Conservation (phyloP, 2,888 invertebrate species). For the Liodrosophila aerea region DNA sequence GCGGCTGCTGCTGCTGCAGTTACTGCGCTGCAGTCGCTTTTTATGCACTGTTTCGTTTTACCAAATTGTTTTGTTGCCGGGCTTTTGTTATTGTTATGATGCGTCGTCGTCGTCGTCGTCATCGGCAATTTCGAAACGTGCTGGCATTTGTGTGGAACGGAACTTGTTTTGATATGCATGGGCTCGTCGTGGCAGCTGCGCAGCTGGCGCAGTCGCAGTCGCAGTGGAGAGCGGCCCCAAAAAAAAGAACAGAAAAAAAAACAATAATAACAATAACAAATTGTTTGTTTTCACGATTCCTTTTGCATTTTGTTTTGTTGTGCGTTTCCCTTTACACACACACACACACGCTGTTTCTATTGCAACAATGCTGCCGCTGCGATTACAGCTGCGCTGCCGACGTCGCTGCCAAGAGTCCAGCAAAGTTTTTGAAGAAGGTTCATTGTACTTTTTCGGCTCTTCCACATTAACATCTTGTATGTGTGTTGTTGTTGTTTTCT, state of each 20-base stretch:
- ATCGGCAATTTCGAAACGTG: conserved; percentile 69
- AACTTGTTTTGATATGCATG: conserved; percentile 74
- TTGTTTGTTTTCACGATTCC: conserved; percentile 71
- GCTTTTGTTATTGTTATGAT: conserved; percentile 73
- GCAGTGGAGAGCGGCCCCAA: conserved; percentile 31
- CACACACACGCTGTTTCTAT: conserved; percentile 4
- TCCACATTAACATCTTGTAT: conserved; percentile 34
- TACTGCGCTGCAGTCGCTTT: conserved; percentile 36
- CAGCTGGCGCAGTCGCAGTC: conserved; percentile 29
- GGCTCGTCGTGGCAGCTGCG: conserved; percentile 42
- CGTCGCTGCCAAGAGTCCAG: conserved; percentile 32
- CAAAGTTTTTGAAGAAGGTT: conserved; percentile 60
- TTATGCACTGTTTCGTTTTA: conserved; percentile 52
- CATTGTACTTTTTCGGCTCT: conserved; percentile 69
- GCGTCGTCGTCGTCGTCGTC: conserved; percentile 50
- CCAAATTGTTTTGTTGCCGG: conserved; percentile 62
- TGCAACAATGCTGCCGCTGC: conserved; percentile 33
- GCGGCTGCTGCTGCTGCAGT: conserved; percentile 16
- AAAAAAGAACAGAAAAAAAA: conserved; percentile 40
- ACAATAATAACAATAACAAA: conserved; percentile 46
- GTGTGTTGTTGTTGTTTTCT: background rate
- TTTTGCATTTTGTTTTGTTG: conserved; percentile 57
- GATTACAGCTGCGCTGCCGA: conserved; percentile 24
- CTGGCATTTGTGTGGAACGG: conserved; percentile 75
- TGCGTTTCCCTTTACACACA: conserved; percentile 39